Base-by-base conservation (phyloP, 2,888 invertebrate genomes). In the Steinernema hermaphroditum region DNA sequence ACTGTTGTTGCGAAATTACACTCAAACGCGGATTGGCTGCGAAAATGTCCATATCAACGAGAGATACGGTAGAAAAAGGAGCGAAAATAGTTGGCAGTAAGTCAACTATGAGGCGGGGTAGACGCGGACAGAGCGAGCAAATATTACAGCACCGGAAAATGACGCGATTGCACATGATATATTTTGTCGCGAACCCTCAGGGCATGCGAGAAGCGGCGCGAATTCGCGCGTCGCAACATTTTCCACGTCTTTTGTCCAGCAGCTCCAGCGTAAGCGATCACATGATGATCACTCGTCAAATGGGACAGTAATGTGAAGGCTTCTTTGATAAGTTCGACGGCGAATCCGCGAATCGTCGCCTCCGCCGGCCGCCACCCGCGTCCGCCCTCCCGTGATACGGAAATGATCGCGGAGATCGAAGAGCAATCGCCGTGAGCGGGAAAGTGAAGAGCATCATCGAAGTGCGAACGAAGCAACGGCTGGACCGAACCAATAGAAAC, bases 401-500 rank as follows among this genome's bases (percentile, higher is more conserved):
- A 24, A 24, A 14, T 54, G 54, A 54, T 27, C 54, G 54, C n/a
- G 22, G 27, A 14, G 54, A 54, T 54, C 54, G 54, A 54, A 54
- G 54, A 54, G 54, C 54, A 54, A 22, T 12, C 16, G 54, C 6
- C 54, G 46, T 46, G 22, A 27, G 54, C 54, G 54, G 54, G 54
- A 54, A 54, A 54, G n/a, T n/a, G 54, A 54, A 2, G 54, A 24
- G 6, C 27, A 24, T 37, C 37, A 37, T 12, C 4, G 2, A 54
- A 54, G 54, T 54, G 54, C 54, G 54, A 54, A 54, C 54, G 54
- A 54, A 54, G 27, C 27, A 54, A 27, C 8, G 12, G 54, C 54
- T 12, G 54, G 22, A 27, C 24, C 22, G 27, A 54, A 27, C n/a
- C n/a, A n/a, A n/a, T n/a, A n/a, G 54, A 54, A 6, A 37, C 24